Evolutionary conservation across 2,888 invertebrate genomes (phyloP).

Genomic region (Hermodice carunculata): DNA sequence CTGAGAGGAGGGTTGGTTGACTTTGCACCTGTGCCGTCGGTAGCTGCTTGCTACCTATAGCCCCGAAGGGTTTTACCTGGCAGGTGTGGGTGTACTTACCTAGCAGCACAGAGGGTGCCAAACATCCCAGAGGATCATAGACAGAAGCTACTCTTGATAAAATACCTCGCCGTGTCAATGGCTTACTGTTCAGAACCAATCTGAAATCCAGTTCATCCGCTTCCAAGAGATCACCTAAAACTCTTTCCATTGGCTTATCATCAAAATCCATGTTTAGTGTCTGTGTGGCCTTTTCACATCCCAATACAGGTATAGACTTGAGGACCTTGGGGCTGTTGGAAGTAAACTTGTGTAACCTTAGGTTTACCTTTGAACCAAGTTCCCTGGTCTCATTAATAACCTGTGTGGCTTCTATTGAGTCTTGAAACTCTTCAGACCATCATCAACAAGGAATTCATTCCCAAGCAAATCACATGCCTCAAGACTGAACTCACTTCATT

Average conservation of each 20-base stretch:
- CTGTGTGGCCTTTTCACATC: not conserved
- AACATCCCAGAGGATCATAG: slow-evolving; percentile 59
- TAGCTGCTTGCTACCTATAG: no score
- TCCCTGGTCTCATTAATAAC: slow-evolving; percentile 2
- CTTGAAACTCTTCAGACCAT: slow-evolving; percentile 24
- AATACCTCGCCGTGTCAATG: slow-evolving; percentile 15
- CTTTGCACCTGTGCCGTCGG: no score
- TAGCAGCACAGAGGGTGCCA: slow-evolving; percentile 65
- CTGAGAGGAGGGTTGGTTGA: no score
- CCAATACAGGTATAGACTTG: slow-evolving; percentile 2
- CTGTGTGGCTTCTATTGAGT: not conserved
- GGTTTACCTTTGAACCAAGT: not conserved
- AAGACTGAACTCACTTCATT: no score
- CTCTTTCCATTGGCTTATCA: slow-evolving; percentile 3
- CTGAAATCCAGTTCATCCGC: slow-evolving; percentile 7
- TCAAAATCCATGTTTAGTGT: not conserved
- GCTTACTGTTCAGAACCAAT: not conserved
- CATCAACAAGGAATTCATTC: slow-evolving; percentile 32
- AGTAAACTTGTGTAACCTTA: slow-evolving; percentile 25
- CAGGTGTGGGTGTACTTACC: no score
- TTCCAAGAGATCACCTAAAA: not conserved
- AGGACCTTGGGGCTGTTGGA: slow-evolving; percentile 16
- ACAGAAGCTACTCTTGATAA: slow-evolving; percentile 14
- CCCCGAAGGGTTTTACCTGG: no score
- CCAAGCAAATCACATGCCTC: not conserved